These are phyloP conservation scores for Rotaria magnacalcarata DNA, from an alignment of 2,888 invertebrate genomes.

Conservation along the genomic window DNA sequence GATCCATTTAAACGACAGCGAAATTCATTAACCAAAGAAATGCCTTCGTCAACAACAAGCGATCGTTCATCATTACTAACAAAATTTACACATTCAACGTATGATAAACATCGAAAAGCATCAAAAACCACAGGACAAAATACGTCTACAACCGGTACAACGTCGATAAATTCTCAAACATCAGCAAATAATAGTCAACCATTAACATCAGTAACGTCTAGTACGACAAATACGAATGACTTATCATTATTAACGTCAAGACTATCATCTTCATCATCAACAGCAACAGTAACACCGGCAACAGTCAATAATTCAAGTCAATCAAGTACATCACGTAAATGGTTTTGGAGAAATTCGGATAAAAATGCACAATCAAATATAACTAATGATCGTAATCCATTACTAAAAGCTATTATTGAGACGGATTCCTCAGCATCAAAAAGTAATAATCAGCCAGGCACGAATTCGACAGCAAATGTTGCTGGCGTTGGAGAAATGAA, in stretches of 20 bases:
- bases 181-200: not conserved
- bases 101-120: not conserved
- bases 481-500: not conserved
- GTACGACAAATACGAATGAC: not conserved
- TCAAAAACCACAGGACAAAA: not conserved
- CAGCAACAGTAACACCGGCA: not conserved
- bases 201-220: not conserved
- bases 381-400: constrained; percentile 9
- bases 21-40: not conserved
- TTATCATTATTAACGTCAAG: not conserved
- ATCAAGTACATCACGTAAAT: not conserved
- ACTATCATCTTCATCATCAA: not conserved
- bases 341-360: constrained; percentile 32
- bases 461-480: not conserved
- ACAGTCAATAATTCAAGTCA: not conserved
- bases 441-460: not conserved
- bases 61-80: constrained; percentile 25
- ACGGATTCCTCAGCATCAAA: not conserved
- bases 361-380: not conserved
- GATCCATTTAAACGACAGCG: constrained; percentile 15
- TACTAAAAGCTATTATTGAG: constrained; percentile 29
- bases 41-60: not conserved
- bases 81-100: constrained; percentile 14
- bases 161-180: not conserved
- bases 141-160: not conserved